Evolutionary conservation across 2,113 vertebrate species (phyloP).

Genomic region (Cephalopholis sonnerati): DNA sequence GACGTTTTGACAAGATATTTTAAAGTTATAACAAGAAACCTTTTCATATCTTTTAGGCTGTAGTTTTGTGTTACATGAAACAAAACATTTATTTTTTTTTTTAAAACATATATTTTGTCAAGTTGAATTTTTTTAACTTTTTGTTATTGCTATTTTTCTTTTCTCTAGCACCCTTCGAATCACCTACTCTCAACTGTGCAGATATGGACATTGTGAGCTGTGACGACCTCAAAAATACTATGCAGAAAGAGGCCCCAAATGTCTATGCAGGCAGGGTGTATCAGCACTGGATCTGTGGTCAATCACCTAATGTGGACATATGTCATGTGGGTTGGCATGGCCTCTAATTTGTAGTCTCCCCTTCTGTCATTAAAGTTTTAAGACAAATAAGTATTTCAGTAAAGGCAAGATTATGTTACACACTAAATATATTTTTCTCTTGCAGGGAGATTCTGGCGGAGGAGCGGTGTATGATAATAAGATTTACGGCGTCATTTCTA

Average conservation of each 20-base stretch:
- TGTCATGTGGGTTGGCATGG: not conserved
- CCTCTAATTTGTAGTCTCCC: not conserved
- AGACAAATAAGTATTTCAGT: not conserved
- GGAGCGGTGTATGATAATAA: not conserved
- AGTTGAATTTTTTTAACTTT: too few species aligned
- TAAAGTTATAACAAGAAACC: too few species aligned
- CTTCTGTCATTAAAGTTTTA: not conserved
- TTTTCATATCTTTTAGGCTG: too few species aligned
- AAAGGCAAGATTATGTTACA: not conserved
- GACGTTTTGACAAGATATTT: too few species aligned
- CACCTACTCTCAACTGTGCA: conserved; percentile 14
- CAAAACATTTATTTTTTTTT: too few species aligned
- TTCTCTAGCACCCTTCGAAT: not conserved
- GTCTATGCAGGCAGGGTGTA: not conserved
- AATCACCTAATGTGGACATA: not conserved
- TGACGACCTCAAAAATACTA: not conserved
- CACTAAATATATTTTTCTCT: not conserved
- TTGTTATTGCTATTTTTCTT: not conserved
- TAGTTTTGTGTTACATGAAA: too few species aligned
- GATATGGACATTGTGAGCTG: not conserved
- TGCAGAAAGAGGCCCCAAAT: rapidly evolving
- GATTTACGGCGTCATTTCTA: conserved; percentile 18
- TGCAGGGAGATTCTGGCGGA: conserved; percentile 47
- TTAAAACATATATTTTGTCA: too few species aligned
- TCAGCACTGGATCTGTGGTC: conserved; percentile 35